Conservation (phyloP, 1,140 invertebrate genomes). For the Drosophila lacertosa region DNA sequence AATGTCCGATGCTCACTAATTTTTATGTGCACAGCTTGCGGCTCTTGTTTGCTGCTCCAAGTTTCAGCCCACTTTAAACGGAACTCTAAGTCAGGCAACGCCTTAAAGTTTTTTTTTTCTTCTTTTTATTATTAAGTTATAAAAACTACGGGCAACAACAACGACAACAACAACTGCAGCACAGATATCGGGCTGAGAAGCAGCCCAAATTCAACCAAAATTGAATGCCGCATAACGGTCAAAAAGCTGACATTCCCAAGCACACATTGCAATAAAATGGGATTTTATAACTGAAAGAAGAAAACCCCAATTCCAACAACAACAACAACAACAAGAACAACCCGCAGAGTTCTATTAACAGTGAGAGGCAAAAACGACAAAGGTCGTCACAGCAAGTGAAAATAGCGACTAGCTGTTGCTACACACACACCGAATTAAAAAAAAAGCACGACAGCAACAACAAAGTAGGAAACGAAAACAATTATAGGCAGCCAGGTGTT, state of each 20-base stretch:
- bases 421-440: neutral
- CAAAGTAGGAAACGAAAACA: constrained; percentile 47
- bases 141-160: constrained; percentile 46
- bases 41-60: constrained; percentile 34
- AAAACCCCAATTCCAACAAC: constrained; percentile 52
- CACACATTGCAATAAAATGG: constrained; percentile 75
- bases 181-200: constrained; percentile 23
- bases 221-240: constrained; percentile 62
- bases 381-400: constrained; percentile 78
- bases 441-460: constrained; percentile 1
- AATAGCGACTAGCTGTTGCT: constrained; percentile 65
- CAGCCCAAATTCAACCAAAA: constrained; percentile 32
- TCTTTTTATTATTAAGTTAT: constrained; percentile 83
- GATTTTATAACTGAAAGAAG: constrained; percentile 65
- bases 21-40: constrained; percentile 56
- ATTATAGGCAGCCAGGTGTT: constrained; percentile 45
- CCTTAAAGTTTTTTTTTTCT: constrained; percentile 50
- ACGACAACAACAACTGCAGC: neutral
- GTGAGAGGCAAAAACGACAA: constrained; percentile 38
- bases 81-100: constrained; percentile 54
- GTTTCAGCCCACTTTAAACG: constrained; percentile 70
- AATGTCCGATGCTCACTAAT: constrained; percentile 44
- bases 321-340: constrained; percentile 27
- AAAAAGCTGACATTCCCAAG: constrained; percentile 50
- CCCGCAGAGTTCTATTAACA: constrained; percentile 15